These are phyloP conservation scores for Hydrocynus forskahlii DNA, from an alignment of 2,797 vertebrate genomes.

Conservation along the genomic window DNA sequence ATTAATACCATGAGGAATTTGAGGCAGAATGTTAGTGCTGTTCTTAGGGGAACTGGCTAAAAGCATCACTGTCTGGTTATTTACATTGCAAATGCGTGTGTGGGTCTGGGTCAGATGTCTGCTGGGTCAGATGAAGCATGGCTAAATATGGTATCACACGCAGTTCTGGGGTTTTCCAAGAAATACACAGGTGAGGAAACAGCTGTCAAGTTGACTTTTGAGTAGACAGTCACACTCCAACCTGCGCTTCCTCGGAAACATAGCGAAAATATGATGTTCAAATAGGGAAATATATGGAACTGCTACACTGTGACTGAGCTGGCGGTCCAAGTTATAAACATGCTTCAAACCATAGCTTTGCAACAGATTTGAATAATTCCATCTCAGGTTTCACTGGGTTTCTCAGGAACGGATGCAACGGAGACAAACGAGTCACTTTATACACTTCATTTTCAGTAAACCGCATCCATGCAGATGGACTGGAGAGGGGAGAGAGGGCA, in stretches of 20 bases:
- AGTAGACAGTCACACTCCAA: no score
- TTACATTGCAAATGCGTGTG: slow-evolving; percentile 1
- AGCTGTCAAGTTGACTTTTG: no score
- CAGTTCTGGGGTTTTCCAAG: neutral
- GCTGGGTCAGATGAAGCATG: neutral
- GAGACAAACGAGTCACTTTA: neutral
- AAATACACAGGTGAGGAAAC: neutral
- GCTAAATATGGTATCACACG: neutral
- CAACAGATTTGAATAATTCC: neutral
- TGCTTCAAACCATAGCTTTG: neutral
- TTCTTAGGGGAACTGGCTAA: neutral
- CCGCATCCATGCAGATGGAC: neutral
- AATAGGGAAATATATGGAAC: neutral
- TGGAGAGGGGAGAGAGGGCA: neutral
- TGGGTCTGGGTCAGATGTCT: neutral
- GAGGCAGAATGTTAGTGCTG: neutral
- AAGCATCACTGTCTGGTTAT: neutral
- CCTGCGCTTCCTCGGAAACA: neutral
- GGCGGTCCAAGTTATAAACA: neutral
- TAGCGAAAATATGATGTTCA: neutral
- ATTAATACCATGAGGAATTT: neutral
- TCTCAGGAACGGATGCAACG: neutral
- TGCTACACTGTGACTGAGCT: neutral
- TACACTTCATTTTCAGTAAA: neutral
- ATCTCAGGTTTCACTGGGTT: neutral